phyloP scores from a whole-genome alignment of 2,113 vertebrate species.

The Orthonyx spaldingii region DNA sequence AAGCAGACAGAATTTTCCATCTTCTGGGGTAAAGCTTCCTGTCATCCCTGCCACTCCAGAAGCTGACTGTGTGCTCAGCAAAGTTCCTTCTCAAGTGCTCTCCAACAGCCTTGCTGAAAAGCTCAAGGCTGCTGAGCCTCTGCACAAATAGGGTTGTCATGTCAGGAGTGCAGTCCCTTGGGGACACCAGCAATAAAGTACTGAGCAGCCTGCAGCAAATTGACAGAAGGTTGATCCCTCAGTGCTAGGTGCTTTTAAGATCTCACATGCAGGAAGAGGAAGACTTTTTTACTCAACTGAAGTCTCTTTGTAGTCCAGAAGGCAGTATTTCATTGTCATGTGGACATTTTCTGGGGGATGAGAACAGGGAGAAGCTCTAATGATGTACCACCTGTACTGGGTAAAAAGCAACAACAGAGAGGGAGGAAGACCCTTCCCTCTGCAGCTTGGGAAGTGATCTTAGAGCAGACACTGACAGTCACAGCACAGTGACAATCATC shows the following conservation, averaged over 20 bases:
- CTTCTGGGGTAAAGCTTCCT: neutral
- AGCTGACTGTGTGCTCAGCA: neutral
- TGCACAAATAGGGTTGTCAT: accelerated
- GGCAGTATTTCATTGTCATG: neutral
- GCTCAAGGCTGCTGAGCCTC: neutral
- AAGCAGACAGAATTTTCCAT: neutral
- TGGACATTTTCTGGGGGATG: neutral
- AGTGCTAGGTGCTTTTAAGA: neutral
- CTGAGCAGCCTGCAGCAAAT: neutral
- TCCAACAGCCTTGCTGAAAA: neutral
- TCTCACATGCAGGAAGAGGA: accelerated
- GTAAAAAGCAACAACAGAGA: neutral
- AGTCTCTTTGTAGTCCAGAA: neutral
- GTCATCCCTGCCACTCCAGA: neutral
- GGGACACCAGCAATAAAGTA: neutral
- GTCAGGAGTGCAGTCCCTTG: neutral
- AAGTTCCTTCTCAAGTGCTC: neutral
- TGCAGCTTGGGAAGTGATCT: neutral
- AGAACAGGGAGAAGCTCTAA: neutral
- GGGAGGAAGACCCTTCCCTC: neutral
- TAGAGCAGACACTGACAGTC: neutral
- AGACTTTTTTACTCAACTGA: neutral
- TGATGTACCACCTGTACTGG: neutral
- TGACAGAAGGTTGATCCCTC: neutral
- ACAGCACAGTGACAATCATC: neutral